Conservation (phyloP, 2,113 vertebrate genomes). For the Ancistrus triradiatus region DNA sequence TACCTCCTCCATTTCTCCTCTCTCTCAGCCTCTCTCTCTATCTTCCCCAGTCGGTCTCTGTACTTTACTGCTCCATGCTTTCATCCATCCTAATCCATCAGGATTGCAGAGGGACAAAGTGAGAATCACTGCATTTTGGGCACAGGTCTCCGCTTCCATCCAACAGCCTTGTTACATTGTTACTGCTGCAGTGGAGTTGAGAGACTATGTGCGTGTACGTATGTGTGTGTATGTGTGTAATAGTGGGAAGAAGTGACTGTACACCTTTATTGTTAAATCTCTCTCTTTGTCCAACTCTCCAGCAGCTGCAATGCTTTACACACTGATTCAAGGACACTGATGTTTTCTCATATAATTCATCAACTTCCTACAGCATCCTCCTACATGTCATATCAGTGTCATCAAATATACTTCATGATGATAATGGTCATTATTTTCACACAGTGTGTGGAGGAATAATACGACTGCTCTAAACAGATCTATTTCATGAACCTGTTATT, state of each 20-base stretch:
- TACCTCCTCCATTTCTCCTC: not conserved
- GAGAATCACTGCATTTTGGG: conserved; percentile 24
- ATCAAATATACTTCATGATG: not conserved
- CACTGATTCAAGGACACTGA: not conserved
- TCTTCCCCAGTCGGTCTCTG: not conserved
- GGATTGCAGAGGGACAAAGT: not conserved
- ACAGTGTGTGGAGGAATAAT: too few relatives aligned
- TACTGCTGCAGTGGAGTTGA: conserved; percentile 49
- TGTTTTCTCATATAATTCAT: conserved; percentile 5
- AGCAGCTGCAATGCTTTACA: too few relatives aligned
- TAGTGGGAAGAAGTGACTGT: not conserved
- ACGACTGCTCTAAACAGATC: too few relatives aligned
- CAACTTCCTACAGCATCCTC: not conserved
- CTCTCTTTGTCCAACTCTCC: conserved; percentile 26
- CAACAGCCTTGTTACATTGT: conserved; percentile 30
- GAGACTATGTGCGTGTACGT: conserved; percentile 16
- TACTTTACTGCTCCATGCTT: not conserved
- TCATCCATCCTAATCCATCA: not conserved
- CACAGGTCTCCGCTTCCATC: conserved; percentile 43
- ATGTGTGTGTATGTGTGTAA: not conserved
- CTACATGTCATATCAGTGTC: too few relatives aligned
- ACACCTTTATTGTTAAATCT: not conserved
- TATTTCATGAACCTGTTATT: too few relatives aligned
- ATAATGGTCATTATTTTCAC: not conserved
- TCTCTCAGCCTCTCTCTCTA: not conserved